A percentile compares a stretch with the other conserved stretches of the same genome.
Conservation (phyloP, 2,797 vertebrate species). For the Coendou prehensilis region DNA sequence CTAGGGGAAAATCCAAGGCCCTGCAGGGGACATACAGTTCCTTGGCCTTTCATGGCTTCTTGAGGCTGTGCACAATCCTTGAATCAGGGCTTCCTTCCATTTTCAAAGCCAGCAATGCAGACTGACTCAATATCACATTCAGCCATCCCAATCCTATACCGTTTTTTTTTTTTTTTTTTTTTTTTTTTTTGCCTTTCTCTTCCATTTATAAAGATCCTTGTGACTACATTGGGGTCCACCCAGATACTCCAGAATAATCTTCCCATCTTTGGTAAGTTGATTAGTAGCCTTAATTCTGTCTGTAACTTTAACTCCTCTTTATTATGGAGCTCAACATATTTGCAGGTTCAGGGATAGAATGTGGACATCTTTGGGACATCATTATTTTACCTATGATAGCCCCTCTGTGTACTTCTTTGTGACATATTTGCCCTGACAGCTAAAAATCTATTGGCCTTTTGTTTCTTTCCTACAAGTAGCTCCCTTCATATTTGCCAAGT, state of each 20-base stretch:
- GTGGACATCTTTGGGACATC: background rate
- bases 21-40: background rate
- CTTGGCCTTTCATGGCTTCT: background rate
- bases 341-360: background rate
- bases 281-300: background rate
- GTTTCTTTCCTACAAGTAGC: constrained; percentile 17
- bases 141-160: background rate
- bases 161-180: background rate
- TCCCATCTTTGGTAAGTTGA: background rate
- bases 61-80: background rate
- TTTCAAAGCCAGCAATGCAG: background rate
- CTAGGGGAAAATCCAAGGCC: background rate
- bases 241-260: background rate
- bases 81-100: background rate
- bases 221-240: background rate
- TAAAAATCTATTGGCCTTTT: background rate
- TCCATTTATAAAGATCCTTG: background rate
- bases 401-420: background rate
- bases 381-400: background rate
- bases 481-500: background rate
- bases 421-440: background rate
- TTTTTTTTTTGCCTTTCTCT: background rate
- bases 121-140: background rate
- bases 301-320: background rate
- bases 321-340: background rate